Evolutionary conservation across 2,888 invertebrate species (phyloP), one percentile per base, ranked within the genome.

Genomic region (Papilio demoleus): DNA sequence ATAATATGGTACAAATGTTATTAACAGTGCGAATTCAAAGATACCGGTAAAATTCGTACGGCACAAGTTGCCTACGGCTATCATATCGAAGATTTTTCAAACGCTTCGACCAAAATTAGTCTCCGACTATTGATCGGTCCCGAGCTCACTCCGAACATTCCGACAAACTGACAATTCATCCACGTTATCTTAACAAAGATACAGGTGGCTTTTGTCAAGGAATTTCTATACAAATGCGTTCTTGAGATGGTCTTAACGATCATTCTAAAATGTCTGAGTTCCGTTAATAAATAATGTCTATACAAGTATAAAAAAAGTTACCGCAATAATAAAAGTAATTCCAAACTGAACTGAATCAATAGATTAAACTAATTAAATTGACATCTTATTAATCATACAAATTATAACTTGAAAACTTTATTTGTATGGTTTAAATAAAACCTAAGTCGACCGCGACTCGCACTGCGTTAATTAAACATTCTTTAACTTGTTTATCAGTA

Each of bases 101-200:
- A 75, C 81, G 80, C 78, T 77, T 75, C 76, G 73, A 74, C 81
- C 84, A 83, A 87, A 88, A 88, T 88, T 87, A 86, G 82, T 87
- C 86, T 85, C 85, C 83, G 85, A 79, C 81, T 81, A 81, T 79
- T 77, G 77, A 81, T 77, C 82, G 80, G 85, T 86, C 88, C 88
- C 88, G 88, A 88, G 81, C 77, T 85, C 88, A 88, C 87, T 77
- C 77, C 77, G 74, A 65, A 80, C 86, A 88, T 88, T 88, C 87
- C 88, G 63, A 68, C 63, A 70, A 79, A 81, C 76, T 83, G 85
- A 80, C 85, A 84, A 88, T 85, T 88, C 88, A 88, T 87, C 83
- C 79, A 77, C 77, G 75, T 84, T 81, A 82, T 81, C 81, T 82
- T 73, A 75, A 74, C 76, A 75, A 71, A 81, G 81, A 81, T 82